phyloP scores from a whole-genome alignment of 2,113 vertebrate species.

The Amphilophus citrinellus region DNA sequence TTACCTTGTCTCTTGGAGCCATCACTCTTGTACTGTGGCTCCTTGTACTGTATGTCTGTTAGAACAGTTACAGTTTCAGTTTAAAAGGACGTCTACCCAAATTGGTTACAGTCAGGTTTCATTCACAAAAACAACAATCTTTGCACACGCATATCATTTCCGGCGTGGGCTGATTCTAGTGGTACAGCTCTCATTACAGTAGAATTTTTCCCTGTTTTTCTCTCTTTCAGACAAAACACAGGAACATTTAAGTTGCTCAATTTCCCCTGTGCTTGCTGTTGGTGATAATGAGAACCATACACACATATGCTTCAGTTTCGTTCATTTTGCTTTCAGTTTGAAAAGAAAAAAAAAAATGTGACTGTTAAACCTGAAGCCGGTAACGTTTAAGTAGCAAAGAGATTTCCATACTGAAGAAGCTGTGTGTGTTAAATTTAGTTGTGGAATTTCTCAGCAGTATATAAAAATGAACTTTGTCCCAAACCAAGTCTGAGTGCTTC shows the following conservation, averaged over 20 bases:
- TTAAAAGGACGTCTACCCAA: not conserved
- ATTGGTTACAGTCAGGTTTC: not conserved
- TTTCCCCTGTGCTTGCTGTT: not conserved
- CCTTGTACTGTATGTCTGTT: not conserved
- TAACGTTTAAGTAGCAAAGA: not conserved
- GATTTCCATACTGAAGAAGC: not conserved
- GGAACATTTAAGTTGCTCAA: not conserved
- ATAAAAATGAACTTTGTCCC: not conserved
- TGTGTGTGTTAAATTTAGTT: not conserved
- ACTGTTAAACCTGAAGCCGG: not conserved
- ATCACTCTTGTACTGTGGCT: not conserved
- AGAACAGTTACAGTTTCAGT: not conserved
- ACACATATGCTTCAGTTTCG: not conserved
- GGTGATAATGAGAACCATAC: not conserved
- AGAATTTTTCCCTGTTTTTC: not conserved
- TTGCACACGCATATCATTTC: constrained; percentile 20
- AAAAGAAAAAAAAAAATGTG: not conserved
- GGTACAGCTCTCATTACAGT: not conserved
- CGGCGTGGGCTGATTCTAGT: constrained; percentile 21
- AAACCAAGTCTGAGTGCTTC: not conserved
- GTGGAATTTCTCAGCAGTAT: not conserved
- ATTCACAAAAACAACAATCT: constrained; percentile 27
- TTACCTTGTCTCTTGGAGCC: too few relatives aligned
- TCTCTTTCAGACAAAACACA: not conserved
- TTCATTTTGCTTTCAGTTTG: not conserved